Conservation (phyloP, 92 coral and sea anemone genomes). For the Isaurus tuberculatus region DNA sequence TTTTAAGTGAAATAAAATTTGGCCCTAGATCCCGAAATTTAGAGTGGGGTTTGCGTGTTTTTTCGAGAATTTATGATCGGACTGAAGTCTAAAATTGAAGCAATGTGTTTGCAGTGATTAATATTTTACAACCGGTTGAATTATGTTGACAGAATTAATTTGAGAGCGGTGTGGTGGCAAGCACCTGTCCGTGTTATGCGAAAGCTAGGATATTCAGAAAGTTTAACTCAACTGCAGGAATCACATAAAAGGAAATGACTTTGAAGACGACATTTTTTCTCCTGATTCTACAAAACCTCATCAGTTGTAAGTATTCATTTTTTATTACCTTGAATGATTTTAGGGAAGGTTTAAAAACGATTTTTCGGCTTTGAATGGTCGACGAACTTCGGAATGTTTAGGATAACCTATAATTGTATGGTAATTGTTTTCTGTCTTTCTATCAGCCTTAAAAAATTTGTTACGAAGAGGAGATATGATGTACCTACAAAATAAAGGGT, state of each 20-base stretch:
- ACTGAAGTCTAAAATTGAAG: neutral
- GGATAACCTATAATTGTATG: conserved; percentile 4
- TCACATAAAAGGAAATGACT: conserved; percentile 4
- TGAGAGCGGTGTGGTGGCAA: conserved; percentile 2
- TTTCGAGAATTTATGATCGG: neutral
- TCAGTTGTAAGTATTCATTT: conserved; percentile 4
- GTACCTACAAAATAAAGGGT: neutral
- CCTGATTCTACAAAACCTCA: neutral
- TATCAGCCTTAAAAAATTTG: neutral
- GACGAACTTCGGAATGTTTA: conserved; percentile 23
- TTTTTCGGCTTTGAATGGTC: neutral
- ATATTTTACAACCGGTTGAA: conserved; percentile 9
- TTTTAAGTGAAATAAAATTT: no score
- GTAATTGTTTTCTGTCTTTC: no score
- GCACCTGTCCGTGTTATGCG: conserved; percentile 23
- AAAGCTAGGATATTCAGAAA: neutral
- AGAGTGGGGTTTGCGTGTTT: neutral
- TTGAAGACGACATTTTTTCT: neutral
- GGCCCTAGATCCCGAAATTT: neutral
- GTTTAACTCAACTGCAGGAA: conserved; percentile 12
- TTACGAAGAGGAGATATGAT: neutral
- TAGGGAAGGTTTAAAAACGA: neutral
- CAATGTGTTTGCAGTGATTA: conserved; percentile 26
- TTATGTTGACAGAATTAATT: conserved; percentile 47
- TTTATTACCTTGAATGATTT: no score